phyloP scores from a whole-genome alignment of 2,888 invertebrate species.

The Tipula unca region DNA sequence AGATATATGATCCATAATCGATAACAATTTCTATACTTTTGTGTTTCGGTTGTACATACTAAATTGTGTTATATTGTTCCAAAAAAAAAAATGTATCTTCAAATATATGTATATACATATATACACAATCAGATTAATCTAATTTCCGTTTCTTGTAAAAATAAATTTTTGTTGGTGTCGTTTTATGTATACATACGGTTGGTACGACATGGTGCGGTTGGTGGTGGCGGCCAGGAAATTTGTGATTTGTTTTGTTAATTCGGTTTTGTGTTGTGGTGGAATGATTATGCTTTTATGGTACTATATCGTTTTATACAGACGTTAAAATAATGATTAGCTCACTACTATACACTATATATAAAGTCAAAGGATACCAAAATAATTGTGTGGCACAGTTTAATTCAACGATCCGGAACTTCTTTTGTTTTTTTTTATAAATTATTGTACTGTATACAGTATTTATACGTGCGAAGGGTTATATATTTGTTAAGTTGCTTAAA shows the following conservation, averaged over 20 bases:
- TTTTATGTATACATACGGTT: not conserved
- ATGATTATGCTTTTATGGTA: not conserved
- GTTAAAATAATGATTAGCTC: not conserved
- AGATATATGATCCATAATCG: not conserved
- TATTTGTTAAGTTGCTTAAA: not conserved
- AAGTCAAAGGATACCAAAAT: not conserved
- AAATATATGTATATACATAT: not conserved
- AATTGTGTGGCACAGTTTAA: not conserved
- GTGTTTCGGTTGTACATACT: not conserved
- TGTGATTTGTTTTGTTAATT: slow-evolving; percentile 8
- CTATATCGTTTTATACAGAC: not conserved
- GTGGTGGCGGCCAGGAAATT: not conserved
- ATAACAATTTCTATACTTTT: not conserved
- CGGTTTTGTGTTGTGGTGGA: not conserved
- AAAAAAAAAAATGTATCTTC: not conserved
- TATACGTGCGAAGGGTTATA: not conserved
- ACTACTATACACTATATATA: not conserved
- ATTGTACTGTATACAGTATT: not conserved
- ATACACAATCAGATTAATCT: not conserved
- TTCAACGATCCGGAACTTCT: not conserved
- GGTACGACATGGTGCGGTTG: not conserved
- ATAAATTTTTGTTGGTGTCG: not conserved
- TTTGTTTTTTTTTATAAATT: not conserved
- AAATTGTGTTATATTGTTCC: not conserved
- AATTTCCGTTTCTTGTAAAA: slow-evolving; percentile 8